A percentile compares a stretch with the other conserved stretches of the same genome.
These are phyloP conservation scores for Nycticebus coucang DNA, from an alignment of 2,113 vertebrate species.

Conservation along the genomic window DNA sequence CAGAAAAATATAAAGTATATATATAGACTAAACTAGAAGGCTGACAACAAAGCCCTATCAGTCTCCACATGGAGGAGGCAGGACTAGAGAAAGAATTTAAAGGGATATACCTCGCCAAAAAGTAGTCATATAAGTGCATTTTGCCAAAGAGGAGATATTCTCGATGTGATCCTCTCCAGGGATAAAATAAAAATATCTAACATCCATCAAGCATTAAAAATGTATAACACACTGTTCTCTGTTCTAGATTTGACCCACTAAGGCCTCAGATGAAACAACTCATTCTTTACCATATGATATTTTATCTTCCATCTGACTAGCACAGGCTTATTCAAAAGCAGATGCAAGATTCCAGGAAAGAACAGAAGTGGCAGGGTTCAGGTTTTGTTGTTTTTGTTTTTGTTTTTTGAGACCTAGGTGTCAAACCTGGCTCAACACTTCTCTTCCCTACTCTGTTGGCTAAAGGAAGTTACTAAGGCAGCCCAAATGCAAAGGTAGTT, in stretches of 20 bases:
- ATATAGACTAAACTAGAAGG: neutral
- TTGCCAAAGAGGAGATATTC: neutral
- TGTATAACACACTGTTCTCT: neutral
- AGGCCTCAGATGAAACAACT: neutral
- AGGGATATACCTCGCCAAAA: neutral
- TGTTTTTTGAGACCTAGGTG: neutral
- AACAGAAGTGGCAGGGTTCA: neutral
- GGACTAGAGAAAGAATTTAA: neutral
- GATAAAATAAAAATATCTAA: conserved; percentile 14
- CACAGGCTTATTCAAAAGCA: neutral
- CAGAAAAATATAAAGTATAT: neutral
- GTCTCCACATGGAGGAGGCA: neutral
- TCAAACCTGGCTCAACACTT: neutral
- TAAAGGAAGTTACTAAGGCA: neutral
- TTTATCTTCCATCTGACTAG: neutral
- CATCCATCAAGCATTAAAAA: neutral
- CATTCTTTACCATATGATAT: neutral
- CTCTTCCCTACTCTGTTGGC: neutral
- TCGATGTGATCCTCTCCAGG: neutral
- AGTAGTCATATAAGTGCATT: neutral
- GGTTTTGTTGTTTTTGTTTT: no score
- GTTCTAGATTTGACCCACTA: neutral
- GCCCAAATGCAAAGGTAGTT: neutral
- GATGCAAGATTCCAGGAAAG: neutral
- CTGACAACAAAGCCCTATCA: neutral